Conservation (phyloP, 2,797 vertebrate species). For the Phyllotis vaccarum region DNA sequence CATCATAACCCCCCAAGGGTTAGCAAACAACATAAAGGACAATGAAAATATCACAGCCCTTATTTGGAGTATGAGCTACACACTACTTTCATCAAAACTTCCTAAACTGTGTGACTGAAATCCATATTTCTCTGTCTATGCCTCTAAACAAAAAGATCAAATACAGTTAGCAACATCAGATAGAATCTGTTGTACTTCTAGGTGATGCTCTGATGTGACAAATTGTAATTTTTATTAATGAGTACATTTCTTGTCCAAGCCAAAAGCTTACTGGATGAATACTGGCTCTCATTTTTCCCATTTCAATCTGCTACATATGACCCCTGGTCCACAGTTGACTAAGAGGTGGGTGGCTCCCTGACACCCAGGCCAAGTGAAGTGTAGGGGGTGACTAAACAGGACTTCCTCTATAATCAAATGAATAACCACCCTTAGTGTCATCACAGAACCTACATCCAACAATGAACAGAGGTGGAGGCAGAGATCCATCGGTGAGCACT, state of each 20-base stretch:
- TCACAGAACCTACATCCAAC: no score
- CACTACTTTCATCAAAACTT: background rate
- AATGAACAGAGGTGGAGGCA: no score
- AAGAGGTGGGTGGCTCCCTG: no score
- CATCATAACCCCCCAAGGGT: background rate
- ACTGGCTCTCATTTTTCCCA: background rate
- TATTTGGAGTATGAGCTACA: background rate
- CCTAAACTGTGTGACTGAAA: background rate
- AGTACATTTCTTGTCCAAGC: background rate
- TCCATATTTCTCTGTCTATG: background rate
- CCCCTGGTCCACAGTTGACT: no score
- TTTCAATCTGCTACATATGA: background rate
- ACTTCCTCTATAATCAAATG: no score
- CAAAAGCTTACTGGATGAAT: background rate
- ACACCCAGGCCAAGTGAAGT: no score
- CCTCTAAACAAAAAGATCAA: conserved; percentile 4
- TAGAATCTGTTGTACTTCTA: background rate
- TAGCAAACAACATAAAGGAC: background rate
- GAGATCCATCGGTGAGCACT: no score
- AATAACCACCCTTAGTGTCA: no score
- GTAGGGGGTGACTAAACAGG: no score
- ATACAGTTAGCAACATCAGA: background rate
- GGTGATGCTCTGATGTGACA: background rate
- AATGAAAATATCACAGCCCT: background rate
- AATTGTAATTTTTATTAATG: background rate